phyloP scores from a whole-genome alignment of 1,140 invertebrate genomes.

The Agraylea sexmaculata region DNA sequence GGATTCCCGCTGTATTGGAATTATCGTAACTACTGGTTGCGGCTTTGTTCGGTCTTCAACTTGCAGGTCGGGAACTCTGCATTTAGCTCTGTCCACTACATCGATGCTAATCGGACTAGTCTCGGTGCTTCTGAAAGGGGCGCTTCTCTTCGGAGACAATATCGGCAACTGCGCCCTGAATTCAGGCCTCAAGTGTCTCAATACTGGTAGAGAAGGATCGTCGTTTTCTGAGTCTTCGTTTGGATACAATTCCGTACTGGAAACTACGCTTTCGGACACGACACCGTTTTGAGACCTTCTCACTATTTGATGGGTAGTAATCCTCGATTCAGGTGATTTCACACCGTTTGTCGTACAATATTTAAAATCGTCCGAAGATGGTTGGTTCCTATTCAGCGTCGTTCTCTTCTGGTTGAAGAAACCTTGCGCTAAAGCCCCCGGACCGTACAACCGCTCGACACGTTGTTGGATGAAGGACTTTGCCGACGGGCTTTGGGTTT shows the following conservation, averaged over 20 bases:
- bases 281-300: constrained; percentile 25
- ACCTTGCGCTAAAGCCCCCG: constrained; percentile 68
- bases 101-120: constrained; percentile 13
- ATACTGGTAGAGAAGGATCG: constrained; percentile 50
- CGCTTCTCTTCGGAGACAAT: constrained; percentile 45
- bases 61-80: no score
- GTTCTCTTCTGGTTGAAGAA: constrained; percentile 62
- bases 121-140: constrained; percentile 28
- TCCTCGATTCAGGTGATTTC: constrained; percentile 10
- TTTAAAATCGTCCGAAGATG: constrained; percentile 45
- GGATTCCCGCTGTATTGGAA: constrained; percentile 16
- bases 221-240: constrained; percentile 20
- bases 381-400: constrained; percentile 44
- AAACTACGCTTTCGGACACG: constrained; percentile 23
- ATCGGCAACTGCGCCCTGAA: constrained; percentile 72
- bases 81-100: constrained; percentile 16
- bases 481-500: constrained; percentile 42
- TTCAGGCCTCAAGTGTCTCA: constrained; percentile 69
- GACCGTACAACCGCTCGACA: constrained; percentile 76
- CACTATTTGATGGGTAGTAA: constrained; percentile 1
- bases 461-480: constrained; percentile 80
- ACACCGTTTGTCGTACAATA: background rate
- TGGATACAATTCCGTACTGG: constrained; percentile 22
- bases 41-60: no score
- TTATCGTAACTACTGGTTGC: no score